Base-by-base conservation (phyloP, 2,113 vertebrate genomes). In the Chaetodon trifascialis region DNA sequence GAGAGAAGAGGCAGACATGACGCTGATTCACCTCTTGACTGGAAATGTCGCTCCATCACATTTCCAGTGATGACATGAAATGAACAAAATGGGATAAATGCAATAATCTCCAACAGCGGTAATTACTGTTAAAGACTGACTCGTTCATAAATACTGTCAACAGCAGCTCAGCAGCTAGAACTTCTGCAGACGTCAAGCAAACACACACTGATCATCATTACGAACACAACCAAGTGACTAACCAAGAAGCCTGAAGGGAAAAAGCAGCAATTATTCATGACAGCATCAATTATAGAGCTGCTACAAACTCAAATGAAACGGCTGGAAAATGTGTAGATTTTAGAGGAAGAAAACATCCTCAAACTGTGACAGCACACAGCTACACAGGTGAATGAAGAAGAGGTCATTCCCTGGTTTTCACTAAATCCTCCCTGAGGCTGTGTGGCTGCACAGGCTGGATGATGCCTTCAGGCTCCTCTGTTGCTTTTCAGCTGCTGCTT, bases 381-480 rank as follows among this genome's bases (percentile, higher is more conserved):
- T 51, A 15, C 44, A 63, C 55, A 60, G 62, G 42, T 62, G 44
- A 30, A 9, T 23, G 64, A 30, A 38, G 44, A 25, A 16, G 25
- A 64, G 11, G 17, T 72, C 51, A 38, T 47, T 25, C 19, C 8
- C 54, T n/a, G 34, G 56, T 47, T 73, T 62, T 30, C 36, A 68
- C 12, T n/a, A 59, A n/a, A 19, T 54, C 65, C 58, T 79, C 52
- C 51, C 74, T n/a, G 66, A 69, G 63, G 52, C n/a, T 51, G 15
- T 23, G 47, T 47, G 47, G 34, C 49, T 63, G 4, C 30, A 63
- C 21, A 38, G 25, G 16, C 44, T 25, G 19, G 15, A 0, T 56
- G 68, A 58, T 65, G 65, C 65, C 40, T 70, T 36, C 65, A 69
- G 46, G 44, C 56, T 62, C 56, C 51, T 73, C 52, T 58, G 69